Base-by-base conservation (phyloP, 1,140 invertebrate genomes). In the Calycopis cecrops region DNA sequence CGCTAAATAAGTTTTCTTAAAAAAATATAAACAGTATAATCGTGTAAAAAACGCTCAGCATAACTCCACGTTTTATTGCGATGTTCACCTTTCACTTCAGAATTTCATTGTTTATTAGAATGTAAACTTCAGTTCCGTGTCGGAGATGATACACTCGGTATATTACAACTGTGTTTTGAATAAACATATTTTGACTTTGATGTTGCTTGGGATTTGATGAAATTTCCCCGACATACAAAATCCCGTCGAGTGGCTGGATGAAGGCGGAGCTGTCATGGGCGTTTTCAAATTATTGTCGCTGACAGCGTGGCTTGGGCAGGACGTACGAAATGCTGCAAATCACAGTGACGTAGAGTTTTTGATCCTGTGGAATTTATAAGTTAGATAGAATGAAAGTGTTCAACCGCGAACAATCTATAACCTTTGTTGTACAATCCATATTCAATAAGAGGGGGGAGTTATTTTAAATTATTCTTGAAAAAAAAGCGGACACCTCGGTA, bases 281-380 rank as follows among this genome's bases (percentile, higher is more conserved):
- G 71, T 75, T 82, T 78, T 74, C 63, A 77, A 83, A 79, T 80
- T 76, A 79, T 71, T 66, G 67, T 65, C 72, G 60, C 71, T 76
- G 71, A 79, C 74, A 69, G 65, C 58, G 56, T 68, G 49, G 55
- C 40, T 57, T 42, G 64, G 50, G 57, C 21, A 62, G 57, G 64
- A 63, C 67, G 58, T 60, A 62, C 67, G 65, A 63, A 60, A 73
- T 74, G 65, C 68, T 52, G 58, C 65, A 71, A 71, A 73, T 68
- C 63, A 71, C 67, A 67, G 62, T 56, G 34, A 38, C 44, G 14
- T 1, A 16, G 40, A 16, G 40, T 16, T 44, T 44, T 16, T 44
- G 40, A 44, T 44, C 21, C 21, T 3, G 40, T 12, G 9, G 7
- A 44, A 44, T 44, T 28, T 28, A 28, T 28, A 28, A 28, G 12